Base-by-base conservation (phyloP, 1,140 invertebrate species). In the Parapsyche elsis region DNA sequence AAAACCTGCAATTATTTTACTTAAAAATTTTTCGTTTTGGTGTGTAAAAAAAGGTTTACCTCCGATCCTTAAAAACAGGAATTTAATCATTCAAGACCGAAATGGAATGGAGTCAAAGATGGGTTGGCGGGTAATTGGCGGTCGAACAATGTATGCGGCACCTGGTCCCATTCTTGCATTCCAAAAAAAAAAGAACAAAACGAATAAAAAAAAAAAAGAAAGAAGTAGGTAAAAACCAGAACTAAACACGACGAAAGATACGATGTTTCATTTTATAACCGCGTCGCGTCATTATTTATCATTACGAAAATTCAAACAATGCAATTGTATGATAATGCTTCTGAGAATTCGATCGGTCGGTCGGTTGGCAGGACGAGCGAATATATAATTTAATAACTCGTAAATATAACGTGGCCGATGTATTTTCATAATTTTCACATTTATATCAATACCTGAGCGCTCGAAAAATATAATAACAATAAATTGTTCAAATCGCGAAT, bases 281-380 rank as follows among this genome's bases (percentile, higher is more conserved):
- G 57, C 57, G 9, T 61, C 57, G 16, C 64, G 21, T 67, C 24
- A 67, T 67, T 67, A 67, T 67, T 67, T 67, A 24, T 67, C 21
- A 67, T 67, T 67, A 30, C 64, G 19, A 67, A 67, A 67, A 67
- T 23, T 67, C 24, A 67, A 67, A 67, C 64, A 26, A 24, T 23
- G 64, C 64, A 24, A 67, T 67, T 67, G 64, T 67, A 67, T 67
- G 64, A 67, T 67, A 67, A 67, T 67, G 24, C 2, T 67, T 67
- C 64, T 23, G 64, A 67, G 64, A 67, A 67, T 21, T 61, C n/a
- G 21, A 61, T 9, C 59, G 9, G n/a, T 19, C 21, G 7, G 23
- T 67, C 64, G 7, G 23, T 67, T 23, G 24, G 23, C 21, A 53
- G 49, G 10, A 12, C 49, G 49, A 53, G 23, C 64, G 64, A 24